Evolutionary conservation across 2,888 invertebrate genomes (phyloP).

Genomic region (Pterostichus niger): DNA sequence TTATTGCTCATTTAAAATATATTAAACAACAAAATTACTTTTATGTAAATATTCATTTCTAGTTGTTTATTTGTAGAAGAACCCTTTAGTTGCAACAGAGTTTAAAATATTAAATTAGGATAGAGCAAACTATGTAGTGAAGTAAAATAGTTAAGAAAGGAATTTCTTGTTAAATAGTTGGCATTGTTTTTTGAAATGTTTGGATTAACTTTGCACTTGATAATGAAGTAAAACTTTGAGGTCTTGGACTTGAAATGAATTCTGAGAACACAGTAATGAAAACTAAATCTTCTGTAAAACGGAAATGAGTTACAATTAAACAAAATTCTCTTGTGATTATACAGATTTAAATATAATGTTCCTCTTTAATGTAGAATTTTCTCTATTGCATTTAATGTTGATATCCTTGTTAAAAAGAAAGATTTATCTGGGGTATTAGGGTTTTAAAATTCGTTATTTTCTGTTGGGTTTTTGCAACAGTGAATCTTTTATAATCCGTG

Average conservation of each 20-base stretch:
- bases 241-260: not conserved
- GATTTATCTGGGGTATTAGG: not conserved
- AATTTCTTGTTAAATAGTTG: slow-evolving; percentile 32
- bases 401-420: not conserved
- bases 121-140: not conserved
- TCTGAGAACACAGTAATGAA: not conserved
- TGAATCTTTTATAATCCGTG: slow-evolving; percentile 12
- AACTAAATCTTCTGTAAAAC: slow-evolving; percentile 34
- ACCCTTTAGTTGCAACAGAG: no score
- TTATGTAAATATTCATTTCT: no score
- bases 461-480: not conserved
- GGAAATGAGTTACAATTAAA: slow-evolving; percentile 5
- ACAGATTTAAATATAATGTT: not conserved
- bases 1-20: no score
- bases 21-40: no score
- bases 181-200: slow-evolving; percentile 43
- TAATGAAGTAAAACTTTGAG: slow-evolving; percentile 30
- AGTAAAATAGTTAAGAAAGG: not conserved
- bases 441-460: not conserved
- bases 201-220: slow-evolving; percentile 35
- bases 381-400: not conserved
- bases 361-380: not conserved
- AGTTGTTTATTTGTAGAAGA: not conserved
- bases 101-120: no score
- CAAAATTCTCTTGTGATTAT: not conserved